phyloP scores from a whole-genome alignment of 2,113 vertebrate species.

The Erythrolamprus reginae region DNA sequence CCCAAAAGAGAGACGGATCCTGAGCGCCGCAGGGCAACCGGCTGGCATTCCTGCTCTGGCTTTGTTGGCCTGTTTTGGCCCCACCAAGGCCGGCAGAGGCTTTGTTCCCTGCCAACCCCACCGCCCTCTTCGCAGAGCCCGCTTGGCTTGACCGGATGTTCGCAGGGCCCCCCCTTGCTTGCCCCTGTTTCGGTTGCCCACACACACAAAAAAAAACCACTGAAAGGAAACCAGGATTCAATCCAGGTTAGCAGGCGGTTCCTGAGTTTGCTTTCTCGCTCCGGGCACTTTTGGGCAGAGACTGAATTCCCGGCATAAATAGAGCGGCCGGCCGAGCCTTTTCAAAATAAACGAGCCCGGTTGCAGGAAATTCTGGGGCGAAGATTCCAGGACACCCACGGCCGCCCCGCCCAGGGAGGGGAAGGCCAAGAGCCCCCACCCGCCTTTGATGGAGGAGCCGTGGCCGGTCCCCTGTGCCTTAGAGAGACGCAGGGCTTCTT shows the following conservation, averaged over 20 bases:
- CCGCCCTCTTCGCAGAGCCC: not conserved
- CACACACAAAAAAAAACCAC: not conserved
- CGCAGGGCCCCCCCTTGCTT: not conserved
- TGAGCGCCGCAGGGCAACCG: not conserved
- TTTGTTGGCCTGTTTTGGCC: not conserved
- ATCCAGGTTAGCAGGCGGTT: not conserved
- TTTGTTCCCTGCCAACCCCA: not conserved
- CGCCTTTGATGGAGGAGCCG: not conserved
- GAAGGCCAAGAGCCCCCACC: not conserved
- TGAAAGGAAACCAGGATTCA: not conserved
- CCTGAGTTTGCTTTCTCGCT: not conserved
- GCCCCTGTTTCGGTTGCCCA: not conserved
- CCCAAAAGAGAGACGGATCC: not conserved
- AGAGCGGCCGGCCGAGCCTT: not conserved
- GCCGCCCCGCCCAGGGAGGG: not conserved
- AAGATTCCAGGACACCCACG: not conserved
- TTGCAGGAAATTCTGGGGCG: not conserved
- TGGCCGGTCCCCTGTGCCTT: not conserved
- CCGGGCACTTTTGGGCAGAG: not conserved
- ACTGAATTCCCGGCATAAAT: not conserved
- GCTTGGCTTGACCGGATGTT: not conserved
- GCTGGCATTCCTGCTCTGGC: not conserved
- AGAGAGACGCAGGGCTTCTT: not conserved
- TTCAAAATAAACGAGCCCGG: not conserved
- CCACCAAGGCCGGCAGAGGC: not conserved